phyloP scores from a whole-genome alignment of 2,888 invertebrate species.

The Trichogramma evanescens region DNA sequence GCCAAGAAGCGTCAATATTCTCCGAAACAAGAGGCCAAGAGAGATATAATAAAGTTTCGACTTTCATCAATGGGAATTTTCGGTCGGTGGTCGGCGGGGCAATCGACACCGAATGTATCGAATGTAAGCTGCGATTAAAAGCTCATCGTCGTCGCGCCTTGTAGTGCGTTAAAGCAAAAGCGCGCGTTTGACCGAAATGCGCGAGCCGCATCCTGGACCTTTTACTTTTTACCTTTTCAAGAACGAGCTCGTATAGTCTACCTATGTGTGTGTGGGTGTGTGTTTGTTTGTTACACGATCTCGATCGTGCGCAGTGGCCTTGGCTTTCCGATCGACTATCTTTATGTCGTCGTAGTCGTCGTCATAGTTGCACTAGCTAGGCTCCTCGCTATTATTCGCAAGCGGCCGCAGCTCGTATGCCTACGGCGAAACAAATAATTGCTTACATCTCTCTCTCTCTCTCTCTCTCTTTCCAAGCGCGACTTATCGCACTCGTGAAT shows the following conservation, averaged over 20 bases:
- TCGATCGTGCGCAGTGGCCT: constrained; percentile 7
- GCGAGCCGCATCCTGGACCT: not conserved
- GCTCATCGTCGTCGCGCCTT: not conserved
- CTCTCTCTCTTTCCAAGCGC: too few species aligned
- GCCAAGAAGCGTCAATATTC: too few species aligned
- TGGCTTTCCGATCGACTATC: constrained; percentile 19
- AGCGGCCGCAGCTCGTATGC: not conserved
- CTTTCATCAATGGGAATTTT: not conserved
- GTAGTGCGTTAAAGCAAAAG: not conserved
- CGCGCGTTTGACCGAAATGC: not conserved
- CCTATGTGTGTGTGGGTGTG: not conserved
- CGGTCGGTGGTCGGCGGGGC: not conserved
- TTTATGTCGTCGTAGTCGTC: not conserved
- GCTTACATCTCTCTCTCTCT: constrained; percentile 17
- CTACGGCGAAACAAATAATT: constrained; percentile 12
- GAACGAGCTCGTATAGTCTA: too few species aligned
- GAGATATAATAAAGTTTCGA: too few species aligned
- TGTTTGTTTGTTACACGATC: constrained; percentile 16
- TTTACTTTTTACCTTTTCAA: not conserved
- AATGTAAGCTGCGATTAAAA: too few species aligned
- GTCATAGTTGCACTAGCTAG: not conserved
- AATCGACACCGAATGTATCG: not conserved
- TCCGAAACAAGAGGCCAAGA: too few species aligned
- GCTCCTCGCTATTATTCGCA: not conserved
- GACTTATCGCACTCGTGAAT: constrained; percentile 19